Percentiles rank a stretch among this genome's conserved stretches.
These are phyloP conservation scores for Exocentrus adspersus DNA, from an alignment of 2,888 invertebrate species.

Conservation along the genomic window DNA sequence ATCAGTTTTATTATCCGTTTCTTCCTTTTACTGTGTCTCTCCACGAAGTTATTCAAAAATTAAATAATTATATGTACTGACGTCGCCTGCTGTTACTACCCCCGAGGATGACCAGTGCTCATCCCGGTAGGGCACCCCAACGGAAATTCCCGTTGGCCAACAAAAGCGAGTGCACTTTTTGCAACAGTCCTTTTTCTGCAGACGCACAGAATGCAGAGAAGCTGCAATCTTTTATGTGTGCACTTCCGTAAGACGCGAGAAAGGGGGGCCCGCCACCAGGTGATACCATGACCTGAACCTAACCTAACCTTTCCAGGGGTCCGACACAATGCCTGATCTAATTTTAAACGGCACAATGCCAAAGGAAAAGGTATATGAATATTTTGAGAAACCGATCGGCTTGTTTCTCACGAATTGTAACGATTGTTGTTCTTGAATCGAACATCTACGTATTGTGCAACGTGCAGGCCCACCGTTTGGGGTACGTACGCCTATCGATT, in stretches of 20 bases:
- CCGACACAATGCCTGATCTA: conserved; percentile 60
- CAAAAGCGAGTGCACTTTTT: conserved; percentile 49
- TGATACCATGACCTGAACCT: conserved; percentile 57
- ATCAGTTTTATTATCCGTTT: too few relatives aligned
- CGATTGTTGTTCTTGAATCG: conserved; percentile 21
- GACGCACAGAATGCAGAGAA: conserved; percentile 30
- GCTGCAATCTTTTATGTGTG: conserved; percentile 29
- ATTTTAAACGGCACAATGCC: conserved; percentile 61
- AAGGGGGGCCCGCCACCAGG: conserved; percentile 46
- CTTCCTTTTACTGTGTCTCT: too few relatives aligned
- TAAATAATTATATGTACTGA: too few relatives aligned
- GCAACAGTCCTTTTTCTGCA: conserved; percentile 29
- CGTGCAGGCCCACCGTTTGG: background rate
- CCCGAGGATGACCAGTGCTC: background rate
- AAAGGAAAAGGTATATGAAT: conserved; percentile 54
- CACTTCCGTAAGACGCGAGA: conserved; percentile 38
- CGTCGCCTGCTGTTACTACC: too few relatives aligned
- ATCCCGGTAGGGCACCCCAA: conserved; percentile 27
- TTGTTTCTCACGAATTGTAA: conserved; percentile 42
- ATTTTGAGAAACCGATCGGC: conserved; percentile 52
- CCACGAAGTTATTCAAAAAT: too few relatives aligned
- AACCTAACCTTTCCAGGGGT: conserved; percentile 53
- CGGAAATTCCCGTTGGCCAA: conserved; percentile 47
- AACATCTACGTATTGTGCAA: background rate
- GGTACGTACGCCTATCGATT: background rate